Evolutionary conservation across 2,888 invertebrate genomes (phyloP).

Genomic region (Oligia fasciuncula): DNA sequence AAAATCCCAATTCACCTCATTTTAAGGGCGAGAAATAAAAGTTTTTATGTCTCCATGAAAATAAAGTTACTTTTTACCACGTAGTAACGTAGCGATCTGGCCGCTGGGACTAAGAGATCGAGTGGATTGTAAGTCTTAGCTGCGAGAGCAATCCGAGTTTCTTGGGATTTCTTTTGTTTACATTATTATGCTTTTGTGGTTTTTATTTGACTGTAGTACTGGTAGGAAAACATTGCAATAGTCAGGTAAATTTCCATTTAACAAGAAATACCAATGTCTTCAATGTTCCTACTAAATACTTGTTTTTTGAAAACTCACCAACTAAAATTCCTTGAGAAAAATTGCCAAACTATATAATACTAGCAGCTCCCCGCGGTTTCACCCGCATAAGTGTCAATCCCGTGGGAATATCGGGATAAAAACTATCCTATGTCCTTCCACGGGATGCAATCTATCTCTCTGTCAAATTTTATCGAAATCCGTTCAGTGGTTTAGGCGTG

Average conservation of each 20-base stretch:
- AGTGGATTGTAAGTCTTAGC: constrained; percentile 35
- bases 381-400: no score
- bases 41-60: constrained; percentile 52
- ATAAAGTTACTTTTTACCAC: constrained; percentile 42
- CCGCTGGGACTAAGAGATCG: constrained; percentile 43
- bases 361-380: no score
- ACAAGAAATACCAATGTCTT: neutral
- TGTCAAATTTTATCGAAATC: no score
- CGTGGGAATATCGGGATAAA: no score
- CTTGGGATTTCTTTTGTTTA: constrained; percentile 19
- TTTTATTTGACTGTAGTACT: neutral
- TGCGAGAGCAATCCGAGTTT: constrained; percentile 6
- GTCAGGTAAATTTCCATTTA: neutral
- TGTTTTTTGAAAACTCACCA: no score
- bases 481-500: no score
- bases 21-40: constrained; percentile 49
- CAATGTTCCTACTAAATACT: neutral
- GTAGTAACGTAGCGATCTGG: constrained; percentile 27
- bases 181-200: neutral
- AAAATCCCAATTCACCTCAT: constrained; percentile 41
- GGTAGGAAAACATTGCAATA: neutral
- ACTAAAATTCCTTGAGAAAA: neutral
- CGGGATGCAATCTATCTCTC: no score
- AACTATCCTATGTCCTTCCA: no score
- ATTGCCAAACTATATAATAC: neutral